Base-by-base conservation (phyloP, 2,113 vertebrate species). In the Loxodonta africana region DNA sequence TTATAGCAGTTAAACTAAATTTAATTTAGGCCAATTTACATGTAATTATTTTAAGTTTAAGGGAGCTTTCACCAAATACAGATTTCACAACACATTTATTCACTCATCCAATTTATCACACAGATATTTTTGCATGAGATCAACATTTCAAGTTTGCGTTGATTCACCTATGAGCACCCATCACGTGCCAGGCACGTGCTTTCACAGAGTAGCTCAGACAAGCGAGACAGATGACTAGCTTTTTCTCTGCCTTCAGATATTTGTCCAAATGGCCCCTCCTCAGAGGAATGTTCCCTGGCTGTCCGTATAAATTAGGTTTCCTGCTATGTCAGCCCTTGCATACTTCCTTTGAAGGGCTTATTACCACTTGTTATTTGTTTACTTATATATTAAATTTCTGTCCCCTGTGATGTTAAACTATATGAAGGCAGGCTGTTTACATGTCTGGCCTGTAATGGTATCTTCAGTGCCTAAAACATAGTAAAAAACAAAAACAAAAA, bases 21-120 rank as follows among this genome's bases (percentile, higher is more conserved):
- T 95, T 92, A 93, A 96, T 96, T 89, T 94, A 53, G 85, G 69
- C 17, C 11, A 94, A 91, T 91, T 94, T 96, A 46, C 46, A 96
- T 89, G 60, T 44, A 67, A 83, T 85, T 90, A 87, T 76, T 95
- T 93, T 87, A 96, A 67, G 23, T 78, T 83, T 82, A 85, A 96
- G 60, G 8, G 71, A 60, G 25, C 60, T 81, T 93, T 78, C 53
- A 73, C n/a, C 84, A 98, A 91, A 83, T 91, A 67, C 21, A 92
- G 30, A 91, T 90, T 73, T 86, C 26, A 96, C 41, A 44, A 92
- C 37, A 84, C 51, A 89, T 87, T 65, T 93, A 88, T 33, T 20
- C 48, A 53, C 23, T 95, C 57, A 30, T 53, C 25, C 8, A 28
- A 12, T 87, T 82, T 73, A 51, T 82, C 84, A 71, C 17, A 60